Percentiles rank a stretch among this genome's conserved stretches.
phyloP scores from a whole-genome alignment of 2,797 vertebrate genomes.

The Catharus ustulatus region DNA sequence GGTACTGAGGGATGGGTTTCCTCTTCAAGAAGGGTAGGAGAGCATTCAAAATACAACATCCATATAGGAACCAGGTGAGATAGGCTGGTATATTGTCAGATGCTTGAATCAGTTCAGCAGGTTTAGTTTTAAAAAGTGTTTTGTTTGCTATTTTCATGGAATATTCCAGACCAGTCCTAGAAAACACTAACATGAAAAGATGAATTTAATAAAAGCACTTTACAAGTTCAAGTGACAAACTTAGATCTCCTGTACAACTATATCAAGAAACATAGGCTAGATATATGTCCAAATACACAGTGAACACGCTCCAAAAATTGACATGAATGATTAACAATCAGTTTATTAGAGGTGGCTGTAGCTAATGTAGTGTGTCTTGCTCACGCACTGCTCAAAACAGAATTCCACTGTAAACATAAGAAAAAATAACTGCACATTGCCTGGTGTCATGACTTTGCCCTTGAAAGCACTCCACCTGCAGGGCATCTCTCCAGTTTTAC shows the following conservation, averaged over 20 bases:
- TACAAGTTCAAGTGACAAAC: not conserved
- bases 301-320: not conserved
- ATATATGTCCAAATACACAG: not conserved
- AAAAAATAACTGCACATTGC: not conserved
- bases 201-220: not conserved
- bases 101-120: not conserved
- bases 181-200: not conserved
- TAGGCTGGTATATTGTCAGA: accelerated
- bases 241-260: not conserved
- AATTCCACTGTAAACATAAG: not conserved
- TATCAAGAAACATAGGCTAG: not conserved
- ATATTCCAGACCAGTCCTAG: not conserved
- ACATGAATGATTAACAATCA: conserved; percentile 5
- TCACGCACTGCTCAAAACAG: not conserved
- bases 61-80: accelerated
- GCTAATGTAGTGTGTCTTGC: not conserved
- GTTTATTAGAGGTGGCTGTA: conserved; percentile 1
- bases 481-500: not conserved
- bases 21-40: not conserved
- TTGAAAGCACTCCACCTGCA: not conserved
- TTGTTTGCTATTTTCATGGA: not conserved
- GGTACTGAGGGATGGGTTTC: not conserved
- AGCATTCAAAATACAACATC: not conserved
- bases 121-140: not conserved
- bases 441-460: not conserved